Conservation (phyloP, 2,113 vertebrate genomes). For the Aegotheles bennettii region DNA sequence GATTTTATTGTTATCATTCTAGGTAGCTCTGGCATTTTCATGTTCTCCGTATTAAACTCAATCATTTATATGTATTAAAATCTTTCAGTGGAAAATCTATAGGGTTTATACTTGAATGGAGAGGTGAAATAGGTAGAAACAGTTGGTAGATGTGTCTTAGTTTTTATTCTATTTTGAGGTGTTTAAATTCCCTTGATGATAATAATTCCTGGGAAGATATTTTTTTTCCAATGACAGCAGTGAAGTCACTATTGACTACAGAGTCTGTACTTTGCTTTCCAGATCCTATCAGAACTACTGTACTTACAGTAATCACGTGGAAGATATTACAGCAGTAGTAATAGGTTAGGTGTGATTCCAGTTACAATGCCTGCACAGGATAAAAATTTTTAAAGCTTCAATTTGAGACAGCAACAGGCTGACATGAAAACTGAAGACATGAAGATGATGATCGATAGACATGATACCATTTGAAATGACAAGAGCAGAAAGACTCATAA, state of each 20-base stretch:
- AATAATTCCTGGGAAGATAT: background rate
- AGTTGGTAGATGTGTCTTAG: background rate
- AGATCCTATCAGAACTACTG: background rate
- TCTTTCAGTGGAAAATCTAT: background rate
- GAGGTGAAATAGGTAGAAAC: background rate
- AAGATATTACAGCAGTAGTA: conserved; percentile 12
- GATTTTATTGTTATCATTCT: background rate
- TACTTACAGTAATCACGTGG: conserved; percentile 33
- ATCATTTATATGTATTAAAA: background rate
- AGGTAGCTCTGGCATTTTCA: background rate
- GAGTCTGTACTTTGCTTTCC: background rate
- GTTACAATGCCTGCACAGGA: conserved; percentile 36
- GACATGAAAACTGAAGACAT: conserved; percentile 52
- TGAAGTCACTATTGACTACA: background rate
- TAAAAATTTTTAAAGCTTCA: conserved; percentile 56
- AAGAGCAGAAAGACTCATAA: conserved; percentile 25
- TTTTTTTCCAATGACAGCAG: background rate
- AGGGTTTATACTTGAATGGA: background rate
- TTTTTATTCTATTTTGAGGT: background rate
- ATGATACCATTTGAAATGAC: conserved; percentile 43
- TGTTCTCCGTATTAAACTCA: background rate
- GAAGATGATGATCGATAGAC: conserved; percentile 45
- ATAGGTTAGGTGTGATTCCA: conserved; percentile 41
- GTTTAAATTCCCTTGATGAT: background rate
- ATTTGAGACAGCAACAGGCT: conserved; percentile 29